Evolutionary conservation across 2,797 vertebrate species (phyloP), one percentile per base, ranked within the genome.

Genomic region (Leptodactylus fallax): DNA sequence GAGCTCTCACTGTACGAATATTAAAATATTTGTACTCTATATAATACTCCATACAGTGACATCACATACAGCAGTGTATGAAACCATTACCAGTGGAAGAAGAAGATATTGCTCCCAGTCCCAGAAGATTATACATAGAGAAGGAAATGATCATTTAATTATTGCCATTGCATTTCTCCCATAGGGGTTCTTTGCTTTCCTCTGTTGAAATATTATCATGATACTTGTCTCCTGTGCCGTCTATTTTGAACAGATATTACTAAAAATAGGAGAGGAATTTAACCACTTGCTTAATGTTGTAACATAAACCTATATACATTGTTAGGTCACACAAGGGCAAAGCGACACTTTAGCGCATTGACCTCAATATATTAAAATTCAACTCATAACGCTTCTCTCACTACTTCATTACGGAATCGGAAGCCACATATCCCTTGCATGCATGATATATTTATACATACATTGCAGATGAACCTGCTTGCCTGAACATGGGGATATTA

Each of bases 361-460:
- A 6, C 47, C n/a, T 69, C 14, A 17, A 17, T 83, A 55, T 55
- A 21, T 67, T 25, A n/a, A 53, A 69, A 53, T 61, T 49, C 61
- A 51, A 6, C 63, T 51, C 80, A 25, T 65, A 17, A 67, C 14
- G 2, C 47, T 53, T 47, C n/a, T 25, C 81, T 53, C 81, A 45
- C 21, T 14, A 55, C 47, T 25, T 53, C 36, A 65, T 47, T 63
- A 63, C 45, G 17, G 17, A 53, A 55, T 78, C 21, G 23, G 55
- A 45, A 7, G 36, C 58, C n/a, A 45, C 60, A 19, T 49, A 81
- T 8, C 36, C 58, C 58, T 49, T 58, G 55, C 53, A 81, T 63
- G 58, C 60, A 49, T 81, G 27, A 67, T 83, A 53, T 67, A 81
- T 65, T 53, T 55, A 83, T 79, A 69, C 72, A 81, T 81, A 61